Percentiles rank a stretch among this genome's conserved stretches.
Conservation (phyloP, 2,888 invertebrate species). For the Tipula unca region DNA sequence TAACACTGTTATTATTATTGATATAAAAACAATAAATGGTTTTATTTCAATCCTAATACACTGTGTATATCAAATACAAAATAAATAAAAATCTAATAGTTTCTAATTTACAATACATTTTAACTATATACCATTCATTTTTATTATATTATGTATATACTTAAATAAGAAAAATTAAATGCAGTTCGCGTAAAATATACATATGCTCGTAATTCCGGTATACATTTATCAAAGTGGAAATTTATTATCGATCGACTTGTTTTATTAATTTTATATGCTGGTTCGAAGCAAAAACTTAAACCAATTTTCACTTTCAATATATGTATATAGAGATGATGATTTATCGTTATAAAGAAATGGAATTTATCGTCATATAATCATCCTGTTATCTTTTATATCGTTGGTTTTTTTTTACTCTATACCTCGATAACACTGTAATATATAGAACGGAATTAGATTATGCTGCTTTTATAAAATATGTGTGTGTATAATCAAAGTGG, state of each 20-base stretch:
- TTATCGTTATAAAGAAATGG: neutral
- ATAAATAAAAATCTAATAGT: neutral
- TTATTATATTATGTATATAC: neutral
- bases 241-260: constrained; percentile 14
- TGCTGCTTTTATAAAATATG: neutral
- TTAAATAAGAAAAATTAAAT: no score
- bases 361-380: neutral
- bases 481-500: neutral
- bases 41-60: neutral
- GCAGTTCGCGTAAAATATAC: neutral
- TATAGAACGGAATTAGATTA: neutral
- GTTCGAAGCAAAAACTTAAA: neutral
- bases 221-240: neutral
- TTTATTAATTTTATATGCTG: neutral
- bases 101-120: neutral
- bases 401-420: neutral
- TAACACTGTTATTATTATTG: no score
- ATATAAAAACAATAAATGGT: neutral
- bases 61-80: no score
- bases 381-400: constrained; percentile 9
- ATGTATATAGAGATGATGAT: neutral
- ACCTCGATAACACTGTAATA: neutral
- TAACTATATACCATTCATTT: neutral
- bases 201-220: neutral
- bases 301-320: neutral